Percentiles rank a stretch among this genome's conserved stretches.
These are phyloP conservation scores for Coremacera marginata DNA, from an alignment of 2,888 invertebrate genomes.

Conservation along the genomic window DNA sequence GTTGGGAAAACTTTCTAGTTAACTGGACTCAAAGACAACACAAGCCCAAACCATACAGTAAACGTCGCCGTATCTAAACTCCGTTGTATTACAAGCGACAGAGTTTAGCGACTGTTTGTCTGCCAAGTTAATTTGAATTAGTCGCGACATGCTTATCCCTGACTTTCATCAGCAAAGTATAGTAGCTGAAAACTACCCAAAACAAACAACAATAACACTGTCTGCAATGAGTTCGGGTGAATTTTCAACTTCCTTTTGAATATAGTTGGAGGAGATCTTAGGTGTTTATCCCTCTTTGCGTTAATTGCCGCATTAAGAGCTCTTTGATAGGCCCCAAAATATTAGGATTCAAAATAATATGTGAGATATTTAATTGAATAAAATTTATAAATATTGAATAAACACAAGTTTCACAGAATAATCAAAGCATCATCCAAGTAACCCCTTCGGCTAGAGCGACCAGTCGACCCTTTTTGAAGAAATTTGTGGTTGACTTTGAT, in stretches of 20 bases:
- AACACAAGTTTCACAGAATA: neutral
- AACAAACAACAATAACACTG: neutral
- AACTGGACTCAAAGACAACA: conserved; percentile 58
- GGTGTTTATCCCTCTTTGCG: no score
- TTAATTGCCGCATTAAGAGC: no score
- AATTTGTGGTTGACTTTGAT: conserved; percentile 20
- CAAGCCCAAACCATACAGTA: conserved; percentile 37
- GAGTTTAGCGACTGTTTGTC: conserved; percentile 54
- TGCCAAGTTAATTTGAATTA: conserved; percentile 62
- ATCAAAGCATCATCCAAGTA: neutral
- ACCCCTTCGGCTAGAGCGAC: neutral
- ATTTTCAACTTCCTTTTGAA: neutral
- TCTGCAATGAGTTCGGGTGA: neutral
- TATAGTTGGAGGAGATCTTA: no score
- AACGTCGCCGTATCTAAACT: conserved; percentile 47
- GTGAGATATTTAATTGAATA: neutral
- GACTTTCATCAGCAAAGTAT: conserved; percentile 23
- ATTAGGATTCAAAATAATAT: no score
- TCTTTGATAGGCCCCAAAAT: no score
- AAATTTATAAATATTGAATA: neutral
- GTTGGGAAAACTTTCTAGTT: conserved; percentile 62
- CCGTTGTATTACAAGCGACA: conserved; percentile 25
- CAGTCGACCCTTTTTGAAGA: neutral
- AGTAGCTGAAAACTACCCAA: neutral
- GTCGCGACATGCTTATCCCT: conserved; percentile 56